Base-by-base conservation (phyloP, 1,140 invertebrate genomes). In the Bradynema listronoti region DNA sequence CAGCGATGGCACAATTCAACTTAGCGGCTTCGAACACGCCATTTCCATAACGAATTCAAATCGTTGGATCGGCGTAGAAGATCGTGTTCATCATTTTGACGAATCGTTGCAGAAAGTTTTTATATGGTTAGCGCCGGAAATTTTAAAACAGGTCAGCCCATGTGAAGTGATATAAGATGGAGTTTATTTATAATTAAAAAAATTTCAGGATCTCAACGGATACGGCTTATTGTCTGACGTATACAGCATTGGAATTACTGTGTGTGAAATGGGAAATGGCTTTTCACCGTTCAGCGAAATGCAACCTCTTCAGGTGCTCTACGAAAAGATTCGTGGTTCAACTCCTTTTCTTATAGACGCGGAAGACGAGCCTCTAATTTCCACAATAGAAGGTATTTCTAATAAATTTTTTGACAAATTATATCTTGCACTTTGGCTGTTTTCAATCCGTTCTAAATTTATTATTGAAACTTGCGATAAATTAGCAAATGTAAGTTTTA, bases 141-240 rank as follows among this genome's bases (percentile, higher is more conserved):
- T 92, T n/a, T 80, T 92, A 24, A 86, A 89, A 81, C 89, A 90
- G 82, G 86, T 86, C 57, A 19, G 22, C n/a, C n/a, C n/a, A n/a
- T n/a, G n/a, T n/a, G n/a, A 47, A 47, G 45, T 22, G n/a, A n/a
- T 47, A 47, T 47, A 11, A 47, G 7, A 9, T 22, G 7, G 7
- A 47, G 45, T 14, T 27, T 16, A 16, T 45, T 3, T 27, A n/a
- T 2, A n/a, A n/a, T 61, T 1, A 29, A 52, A 78, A 16, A 14
- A 61, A 7, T 58, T 80, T 3, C 80, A 88, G 85, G 91, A 91
- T 81, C 80, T 92, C 56, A 82, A 83, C 66, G 90, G 90, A 6
- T 92, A 91, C 73, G 87, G 88, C 75, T 86, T 87, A 73, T 87
- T 87, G 69, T 89, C 88, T 2, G 90, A 93, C 79, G 86, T 91